Evolutionary conservation across 1,140 invertebrate species (phyloP).

Genomic region (Orchesella cincta): DNA sequence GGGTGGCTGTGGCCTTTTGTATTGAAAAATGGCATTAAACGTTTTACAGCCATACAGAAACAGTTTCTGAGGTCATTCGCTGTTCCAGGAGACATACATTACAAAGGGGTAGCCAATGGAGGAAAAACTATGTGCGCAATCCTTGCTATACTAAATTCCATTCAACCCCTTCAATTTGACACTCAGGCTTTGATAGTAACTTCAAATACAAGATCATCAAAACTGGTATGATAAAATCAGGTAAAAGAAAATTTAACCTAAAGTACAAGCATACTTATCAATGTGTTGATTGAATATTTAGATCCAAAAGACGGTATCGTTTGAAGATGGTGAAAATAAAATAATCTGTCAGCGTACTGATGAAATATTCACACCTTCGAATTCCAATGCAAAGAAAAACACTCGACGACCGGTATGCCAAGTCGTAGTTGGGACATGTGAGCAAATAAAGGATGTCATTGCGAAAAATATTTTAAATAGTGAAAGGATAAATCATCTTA

Average conservation of each 20-base stretch:
- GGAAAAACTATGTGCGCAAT: not conserved
- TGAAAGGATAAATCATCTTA: not conserved
- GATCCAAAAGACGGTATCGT: not conserved
- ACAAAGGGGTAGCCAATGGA: not conserved
- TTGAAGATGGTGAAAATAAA: not conserved
- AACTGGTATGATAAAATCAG: not conserved
- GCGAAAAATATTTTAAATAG: not conserved
- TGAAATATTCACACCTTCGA: too few species aligned
- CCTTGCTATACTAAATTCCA: not conserved
- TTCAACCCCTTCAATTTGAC: not conserved
- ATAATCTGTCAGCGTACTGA: not conserved
- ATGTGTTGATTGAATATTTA: not conserved
- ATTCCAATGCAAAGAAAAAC: not conserved
- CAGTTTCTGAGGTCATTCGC: not conserved
- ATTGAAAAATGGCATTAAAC: not conserved
- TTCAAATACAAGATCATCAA: not conserved
- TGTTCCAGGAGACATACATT: not conserved
- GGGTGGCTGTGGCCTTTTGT: too few species aligned
- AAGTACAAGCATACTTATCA: not conserved
- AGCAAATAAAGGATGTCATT: not conserved
- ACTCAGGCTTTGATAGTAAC: not conserved
- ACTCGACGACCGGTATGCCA: not conserved
- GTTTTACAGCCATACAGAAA: not conserved
- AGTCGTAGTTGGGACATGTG: not conserved
- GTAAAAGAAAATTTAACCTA: not conserved